These are phyloP conservation scores for Carettochelys insculpta DNA, from an alignment of 2,113 vertebrate genomes.

Conservation along the genomic window DNA sequence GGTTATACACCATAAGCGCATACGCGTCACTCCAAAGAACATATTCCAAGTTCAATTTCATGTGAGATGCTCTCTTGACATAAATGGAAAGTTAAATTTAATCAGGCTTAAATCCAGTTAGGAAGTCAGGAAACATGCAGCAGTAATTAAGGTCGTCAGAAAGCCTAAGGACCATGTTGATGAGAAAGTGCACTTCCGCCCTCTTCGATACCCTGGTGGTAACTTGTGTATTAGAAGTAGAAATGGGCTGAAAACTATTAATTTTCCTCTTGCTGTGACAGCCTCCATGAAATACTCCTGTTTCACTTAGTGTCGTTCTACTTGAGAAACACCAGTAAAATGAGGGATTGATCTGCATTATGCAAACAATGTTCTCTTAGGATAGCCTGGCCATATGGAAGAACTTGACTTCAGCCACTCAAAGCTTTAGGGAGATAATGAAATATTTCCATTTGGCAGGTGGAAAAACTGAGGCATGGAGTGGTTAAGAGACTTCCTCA, in stretches of 20 bases:
- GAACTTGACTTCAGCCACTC: neutral
- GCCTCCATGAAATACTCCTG: neutral
- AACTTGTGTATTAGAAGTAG: neutral
- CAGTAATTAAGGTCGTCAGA: neutral
- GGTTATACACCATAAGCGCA: neutral
- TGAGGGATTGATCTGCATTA: neutral
- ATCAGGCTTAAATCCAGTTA: constrained; percentile 18
- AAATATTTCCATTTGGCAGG: fast-evolving
- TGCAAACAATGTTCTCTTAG: too few relatives aligned
- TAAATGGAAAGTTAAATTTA: constrained; percentile 39
- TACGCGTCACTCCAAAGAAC: fast-evolving
- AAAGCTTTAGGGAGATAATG: neutral
- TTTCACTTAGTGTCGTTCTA: neutral
- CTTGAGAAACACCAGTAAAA: neutral
- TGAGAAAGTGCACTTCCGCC: neutral
- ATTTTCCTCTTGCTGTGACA: neutral
- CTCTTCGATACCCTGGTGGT: neutral
- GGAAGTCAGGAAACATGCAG: constrained; percentile 54
- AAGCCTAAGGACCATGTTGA: constrained; percentile 8
- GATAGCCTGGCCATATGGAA: neutral
- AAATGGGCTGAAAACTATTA: neutral
- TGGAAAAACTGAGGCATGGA: neutral
- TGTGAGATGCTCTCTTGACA: neutral
- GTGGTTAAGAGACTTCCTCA: neutral
- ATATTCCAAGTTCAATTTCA: neutral